Base-by-base conservation (phyloP, 2,113 vertebrate genomes). In the Nothobranchius kuhntae region DNA sequence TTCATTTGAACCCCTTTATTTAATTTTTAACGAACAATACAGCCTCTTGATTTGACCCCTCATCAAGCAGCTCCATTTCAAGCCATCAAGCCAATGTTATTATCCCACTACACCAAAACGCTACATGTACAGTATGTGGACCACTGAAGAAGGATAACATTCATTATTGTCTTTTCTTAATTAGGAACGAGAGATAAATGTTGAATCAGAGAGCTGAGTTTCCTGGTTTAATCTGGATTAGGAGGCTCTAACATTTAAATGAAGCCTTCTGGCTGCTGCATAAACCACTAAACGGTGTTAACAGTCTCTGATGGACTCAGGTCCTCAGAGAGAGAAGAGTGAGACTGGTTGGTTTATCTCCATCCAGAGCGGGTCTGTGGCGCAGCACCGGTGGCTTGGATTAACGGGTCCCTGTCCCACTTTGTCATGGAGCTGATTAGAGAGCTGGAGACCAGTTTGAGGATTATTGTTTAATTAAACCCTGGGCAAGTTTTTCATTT, bases 401-500 rank as follows among this genome's bases (percentile, higher is more conserved):
- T 72, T 80, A 85, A 63, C 80, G 75, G 67, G 73, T 84, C 83
- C 79, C 79, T 71, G 63, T 77, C 58, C 66, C 63, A 61, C 71
- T 83, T 75, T 69, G 67, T 75, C 54, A 14, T 53, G 61, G 61
- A 57, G 73, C 55, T 84, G 65, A 87, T 82, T 76, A 86, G 26
- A 69, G 62, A 62, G 71, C 65, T 38, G 44, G n/a, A 59, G 68
- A 77, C 75, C 71, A 58, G 68, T 62, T 67, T 61, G 56, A 83
- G 75, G 85, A 86, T 89, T 73, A 82, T 56, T 61, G 50, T 74
- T 75, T 87, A 86, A 91, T 90, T 86, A 87, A 87, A 84, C 77
- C 73, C 59, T 57, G 56, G 60, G 62, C 76, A 61, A 59, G 53
- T 61, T 79, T 81, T 79, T 62, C 53, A 85, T 74, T 78, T 57